Evolutionary conservation across 2,888 invertebrate species (phyloP), one percentile per base, ranked within the genome.

Genomic region (Copidosoma aretas): DNA sequence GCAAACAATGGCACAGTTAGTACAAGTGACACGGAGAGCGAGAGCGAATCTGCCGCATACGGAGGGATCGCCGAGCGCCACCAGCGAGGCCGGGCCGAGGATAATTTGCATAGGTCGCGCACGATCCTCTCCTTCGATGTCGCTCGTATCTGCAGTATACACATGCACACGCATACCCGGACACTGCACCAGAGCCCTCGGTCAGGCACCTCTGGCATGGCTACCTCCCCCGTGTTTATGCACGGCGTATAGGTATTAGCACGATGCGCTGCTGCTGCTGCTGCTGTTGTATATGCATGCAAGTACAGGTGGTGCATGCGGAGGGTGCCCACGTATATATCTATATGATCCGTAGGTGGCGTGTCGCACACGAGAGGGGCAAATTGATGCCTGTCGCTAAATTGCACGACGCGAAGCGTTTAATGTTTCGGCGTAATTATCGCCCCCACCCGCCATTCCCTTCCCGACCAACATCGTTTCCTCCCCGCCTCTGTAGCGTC

Each of bases 101-200:
- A n/a, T 59, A 72, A 78, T 78, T 76, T 76, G 75, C 77, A 78
- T 79, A 77, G 79, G 75, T 79, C 75, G 77, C 64, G 73, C 78
- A 76, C 77, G 75, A 76, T 75, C 73, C 63, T 46, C 32, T 1
- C n/a, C n/a, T 67, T 58, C 71, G 72, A 70, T 70, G 32, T 51
- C 39, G n/a, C 21, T 19, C 19, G n/a, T n/a, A n/a, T n/a, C n/a
- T n/a, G n/a, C n/a, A n/a, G 21, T 17, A 32, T 46, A 17, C 43
- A 2, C 12, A 46, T 46, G 43, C 12, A 12, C 12, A 46, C 43
- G 17, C 43, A 46, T 15, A 46, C 8, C 43, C 15, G 43, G 4
- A 8, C 32, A 32, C 32, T 32, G 32, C 3, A 8, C 4, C 4
- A 8, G 32, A 32, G 32, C 4, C 32, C 32, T 32, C 32, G 32